Evolutionary conservation across 2,888 invertebrate genomes (phyloP).

Genomic region (Agonum fuliginosum): DNA sequence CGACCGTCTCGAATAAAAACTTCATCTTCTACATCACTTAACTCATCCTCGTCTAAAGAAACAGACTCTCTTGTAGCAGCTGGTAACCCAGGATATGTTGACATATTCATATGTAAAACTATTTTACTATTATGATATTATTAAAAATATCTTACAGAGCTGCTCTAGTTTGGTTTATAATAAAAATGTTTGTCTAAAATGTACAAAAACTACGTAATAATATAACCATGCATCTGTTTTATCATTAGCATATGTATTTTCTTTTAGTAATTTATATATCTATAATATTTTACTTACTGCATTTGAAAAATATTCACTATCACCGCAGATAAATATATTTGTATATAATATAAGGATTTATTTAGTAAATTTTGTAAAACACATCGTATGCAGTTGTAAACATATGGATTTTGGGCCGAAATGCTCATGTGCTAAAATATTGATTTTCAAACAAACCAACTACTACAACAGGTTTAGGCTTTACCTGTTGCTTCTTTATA

Average conservation of each 20-base stretch:
- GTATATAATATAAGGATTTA: constrained; percentile 44
- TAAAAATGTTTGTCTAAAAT: constrained; percentile 23
- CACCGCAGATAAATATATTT: constrained; percentile 25
- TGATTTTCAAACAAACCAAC: constrained; percentile 63
- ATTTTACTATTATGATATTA: constrained; percentile 15
- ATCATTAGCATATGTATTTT: too few species aligned
- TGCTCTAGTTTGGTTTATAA: constrained; percentile 9
- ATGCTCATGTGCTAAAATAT: constrained; percentile 66
- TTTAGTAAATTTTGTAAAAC: constrained; percentile 49
- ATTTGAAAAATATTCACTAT: constrained; percentile 13
- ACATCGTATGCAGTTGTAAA: constrained; percentile 56
- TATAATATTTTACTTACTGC: constrained; percentile 32
- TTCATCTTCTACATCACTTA: constrained; percentile 86
- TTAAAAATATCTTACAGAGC: constrained; percentile 61
- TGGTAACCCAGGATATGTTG: constrained; percentile 78
- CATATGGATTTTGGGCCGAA: constrained; percentile 51
- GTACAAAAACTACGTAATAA: background rate
- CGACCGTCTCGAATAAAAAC: constrained; percentile 85
- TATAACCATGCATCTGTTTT: too few species aligned
- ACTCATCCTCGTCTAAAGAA: constrained; percentile 80
- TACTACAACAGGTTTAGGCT: constrained; percentile 12
- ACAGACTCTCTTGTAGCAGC: constrained; percentile 79
- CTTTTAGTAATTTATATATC: too few species aligned
- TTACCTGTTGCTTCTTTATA: constrained; percentile 38
- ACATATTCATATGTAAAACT: constrained; percentile 68